Evolutionary conservation across 2,113 vertebrate genomes (phyloP), one percentile per base, ranked within the genome.

Genomic region (Mesitornis unicolor): DNA sequence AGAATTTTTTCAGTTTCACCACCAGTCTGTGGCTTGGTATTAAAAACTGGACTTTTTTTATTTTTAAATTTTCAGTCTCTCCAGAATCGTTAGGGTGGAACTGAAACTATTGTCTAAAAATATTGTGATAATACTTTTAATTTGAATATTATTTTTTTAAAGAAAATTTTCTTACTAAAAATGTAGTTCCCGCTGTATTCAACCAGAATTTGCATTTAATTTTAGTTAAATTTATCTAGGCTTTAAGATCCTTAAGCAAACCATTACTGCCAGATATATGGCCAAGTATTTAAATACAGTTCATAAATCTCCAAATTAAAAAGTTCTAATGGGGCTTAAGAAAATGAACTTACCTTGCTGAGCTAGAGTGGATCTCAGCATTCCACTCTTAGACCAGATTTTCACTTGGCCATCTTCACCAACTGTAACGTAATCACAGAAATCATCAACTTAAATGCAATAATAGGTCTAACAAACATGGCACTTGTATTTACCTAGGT

Each of bases 371-470:
- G 99, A 99, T 93, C 99, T 99, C 87, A 99, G 98, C 99, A 99
- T 99, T 59, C 99, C 99, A 96, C 97, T 99, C 97, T 99, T 99
- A 61, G 99, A 99, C 99, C 99, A 99, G 96, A 99, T 99, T 98
- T 99, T 99, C 90, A 99, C 98, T 97, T 99, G 99, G 26, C 99
- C 99, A 95, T 99, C 99, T 97, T 99, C 99, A 96, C 99, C 99
- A 98, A 97, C 99, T 99, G 95, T 38, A 92, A 96, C 88, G 95
- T 67, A 33, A 96, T 13, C 74, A 94, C 10, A 85, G 56, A 61
- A 84, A 74, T 47, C 67, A 61, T 42, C n/a, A 78, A n/a, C 36
- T 47, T 54, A 24, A 17, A 63, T 7, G 22, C 42, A 78, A 25
- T 3, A 24, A 7, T 16, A 47, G 50, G 2, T 13, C 40, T 56